Evolutionary conservation across 2,797 vertebrate species (phyloP), one percentile per base, ranked within the genome.

Genomic region (Arnoldichthys spilopterus): DNA sequence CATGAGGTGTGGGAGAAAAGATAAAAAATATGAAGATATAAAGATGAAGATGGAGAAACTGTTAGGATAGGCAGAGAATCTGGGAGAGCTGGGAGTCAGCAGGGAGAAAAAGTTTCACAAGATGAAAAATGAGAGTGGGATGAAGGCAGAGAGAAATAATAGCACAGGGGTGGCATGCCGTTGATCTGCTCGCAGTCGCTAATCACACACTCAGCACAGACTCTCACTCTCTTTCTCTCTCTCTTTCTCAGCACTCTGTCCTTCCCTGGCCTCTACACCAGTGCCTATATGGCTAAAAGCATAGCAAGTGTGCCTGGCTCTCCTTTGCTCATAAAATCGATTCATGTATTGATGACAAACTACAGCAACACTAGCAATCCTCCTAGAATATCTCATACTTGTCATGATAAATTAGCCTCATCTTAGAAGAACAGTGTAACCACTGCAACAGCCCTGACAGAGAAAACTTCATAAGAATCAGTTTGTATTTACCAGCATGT

Each of bases 201-300:
- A 75, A 86, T 76, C 72, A 80, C 80, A 80, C 80, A 80, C 56
- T 24, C 58, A 56, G 75, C 62, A 82, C 62, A 82, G 53, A 66
- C 54, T 74, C 58, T 53, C 62, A 79, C 74, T 67, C 71, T 47
- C 32, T 22, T 87, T 80, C 24, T 80, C 79, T n/a, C 45, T 72
- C 70, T 70, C 28, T 68, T 81, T 84, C 85, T 85, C 24, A 16
- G 16, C 28, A 20, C 28, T 34, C 47, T 53, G 22, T 70, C 28
- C 24, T 6, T 53, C 18, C n/a, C 8, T 70, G 22, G 8, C 28
- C 28, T 8, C 3, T 0, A 24, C 26, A 20, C 67, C 8, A 49
- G 22, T 24, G 8, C 16, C 47, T 49, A 30, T 28, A 20, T 30
- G 6, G 45, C 24, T 45, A 26, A 7, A 3, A 22, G 32, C 18